These are phyloP conservation scores for Callopanchax toddi DNA, from an alignment of 2,113 vertebrate genomes.

Conservation along the genomic window DNA sequence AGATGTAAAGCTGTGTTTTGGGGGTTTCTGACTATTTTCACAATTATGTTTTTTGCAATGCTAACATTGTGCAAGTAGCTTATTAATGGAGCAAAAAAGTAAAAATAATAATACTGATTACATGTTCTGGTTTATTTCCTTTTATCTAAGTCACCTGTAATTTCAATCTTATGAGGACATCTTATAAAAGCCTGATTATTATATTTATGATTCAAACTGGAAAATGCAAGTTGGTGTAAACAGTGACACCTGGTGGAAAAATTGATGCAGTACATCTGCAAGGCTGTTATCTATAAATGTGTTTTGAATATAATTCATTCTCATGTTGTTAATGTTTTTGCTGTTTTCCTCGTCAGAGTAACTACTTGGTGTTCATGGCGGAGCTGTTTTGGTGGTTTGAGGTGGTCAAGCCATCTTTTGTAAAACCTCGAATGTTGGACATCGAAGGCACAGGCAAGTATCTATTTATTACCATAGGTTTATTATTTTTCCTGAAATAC, in stretches of 20 bases:
- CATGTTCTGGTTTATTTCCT: too few relatives aligned
- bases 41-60: too few relatives aligned
- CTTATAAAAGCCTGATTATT: conserved; percentile 10
- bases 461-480: neutral
- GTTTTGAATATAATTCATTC: neutral
- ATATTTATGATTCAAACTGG: neutral
- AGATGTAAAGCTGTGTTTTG: too few relatives aligned
- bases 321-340: neutral
- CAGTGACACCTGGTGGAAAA: conserved; percentile 70
- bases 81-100: too few relatives aligned
- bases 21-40: too few relatives aligned
- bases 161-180: neutral
- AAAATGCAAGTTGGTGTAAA: neutral
- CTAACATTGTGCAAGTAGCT: too few relatives aligned
- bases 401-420: conserved; percentile 94
- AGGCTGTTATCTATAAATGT: neutral
- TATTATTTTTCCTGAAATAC: too few relatives aligned
- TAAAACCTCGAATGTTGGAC: conserved; percentile 85
- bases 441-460: conserved; percentile 76
- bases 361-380: conserved; percentile 97
- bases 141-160: neutral
- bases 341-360: conserved; percentile 82
- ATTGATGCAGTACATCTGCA: conserved; percentile 17
- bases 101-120: too few relatives aligned
- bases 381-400: conserved; percentile 99